Conservation (phyloP, 2,888 invertebrate species). For the Kuschelorhynchus macadamiae region DNA sequence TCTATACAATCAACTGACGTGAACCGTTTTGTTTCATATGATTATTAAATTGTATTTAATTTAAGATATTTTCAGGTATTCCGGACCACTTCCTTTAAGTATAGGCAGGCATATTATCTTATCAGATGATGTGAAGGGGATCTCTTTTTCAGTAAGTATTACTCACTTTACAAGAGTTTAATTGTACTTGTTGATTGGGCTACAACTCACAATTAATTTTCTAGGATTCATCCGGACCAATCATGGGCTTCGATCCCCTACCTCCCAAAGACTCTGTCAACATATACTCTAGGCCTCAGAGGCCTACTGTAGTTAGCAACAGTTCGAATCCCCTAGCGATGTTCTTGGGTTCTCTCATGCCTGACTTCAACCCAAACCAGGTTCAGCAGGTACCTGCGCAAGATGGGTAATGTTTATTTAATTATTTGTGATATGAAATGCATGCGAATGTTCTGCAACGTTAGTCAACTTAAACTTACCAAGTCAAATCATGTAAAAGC, state of each 20-base stretch:
- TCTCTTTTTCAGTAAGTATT: slow-evolving; percentile 71
- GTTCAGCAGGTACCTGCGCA: slow-evolving; percentile 8
- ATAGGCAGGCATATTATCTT: slow-evolving; percentile 79
- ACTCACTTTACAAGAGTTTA: slow-evolving; percentile 11
- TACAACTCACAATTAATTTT: slow-evolving; percentile 41
- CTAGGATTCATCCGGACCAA: slow-evolving; percentile 70
- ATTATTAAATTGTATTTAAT: no score
- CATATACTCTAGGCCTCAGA: slow-evolving; percentile 75
- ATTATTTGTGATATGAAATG: no score
- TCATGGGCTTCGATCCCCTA: slow-evolving; percentile 84
- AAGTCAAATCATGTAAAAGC: no score
- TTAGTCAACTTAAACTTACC: no score
- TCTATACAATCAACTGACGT: no score
- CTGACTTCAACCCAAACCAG: slow-evolving; percentile 73
- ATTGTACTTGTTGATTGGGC: no score
- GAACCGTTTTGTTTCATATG: no score
- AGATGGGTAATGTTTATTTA: slow-evolving; percentile 26
- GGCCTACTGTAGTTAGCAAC: slow-evolving; percentile 58
- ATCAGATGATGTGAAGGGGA: slow-evolving; percentile 78
- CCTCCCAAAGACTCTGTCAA: slow-evolving; percentile 83
- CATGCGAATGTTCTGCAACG: no score
- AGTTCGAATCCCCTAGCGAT: slow-evolving; percentile 69
- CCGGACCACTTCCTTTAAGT: slow-evolving; percentile 74
- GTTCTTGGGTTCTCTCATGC: slow-evolving; percentile 82
- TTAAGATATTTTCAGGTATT: slow-evolving; percentile 25